phyloP scores from a whole-genome alignment of 2,797 vertebrate species.

The Pseudomugil gertrudae region DNA sequence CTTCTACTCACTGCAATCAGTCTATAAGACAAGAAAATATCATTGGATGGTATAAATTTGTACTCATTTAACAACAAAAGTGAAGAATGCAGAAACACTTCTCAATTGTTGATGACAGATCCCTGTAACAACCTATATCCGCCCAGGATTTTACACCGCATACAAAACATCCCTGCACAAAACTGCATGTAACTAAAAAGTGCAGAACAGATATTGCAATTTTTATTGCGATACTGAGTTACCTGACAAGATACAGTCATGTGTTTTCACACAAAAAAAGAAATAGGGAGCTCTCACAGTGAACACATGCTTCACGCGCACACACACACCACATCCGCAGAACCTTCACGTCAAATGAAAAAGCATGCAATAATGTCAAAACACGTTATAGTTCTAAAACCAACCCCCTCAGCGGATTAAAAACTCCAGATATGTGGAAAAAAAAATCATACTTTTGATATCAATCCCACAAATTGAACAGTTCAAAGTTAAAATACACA shows the following conservation, averaged over 20 bases:
- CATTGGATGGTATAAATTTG: not conserved
- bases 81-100: not conserved
- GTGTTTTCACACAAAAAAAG: conserved; percentile 70
- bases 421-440: conserved; percentile 50
- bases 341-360: conserved; percentile 69
- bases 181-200: conserved; percentile 19
- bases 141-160: not conserved
- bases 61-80: not conserved
- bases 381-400: conserved; percentile 48
- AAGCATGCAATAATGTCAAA: conserved; percentile 77
- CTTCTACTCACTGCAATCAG: no score
- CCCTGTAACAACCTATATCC: not conserved
- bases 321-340: conserved; percentile 62
- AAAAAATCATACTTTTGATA: conserved; percentile 59
- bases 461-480: conserved; percentile 63
- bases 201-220: conserved; percentile 66
- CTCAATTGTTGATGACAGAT: no score
- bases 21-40: not conserved
- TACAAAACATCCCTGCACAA: not conserved
- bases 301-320: conserved; percentile 77
- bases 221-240: conserved; percentile 81
- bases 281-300: conserved; percentile 70
- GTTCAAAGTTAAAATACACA: conserved; percentile 66
- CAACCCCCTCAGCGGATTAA: conserved; percentile 34
- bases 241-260: conserved; percentile 76